phyloP scores from a whole-genome alignment of 2,113 vertebrate species.

The Vicugna pacos region DNA sequence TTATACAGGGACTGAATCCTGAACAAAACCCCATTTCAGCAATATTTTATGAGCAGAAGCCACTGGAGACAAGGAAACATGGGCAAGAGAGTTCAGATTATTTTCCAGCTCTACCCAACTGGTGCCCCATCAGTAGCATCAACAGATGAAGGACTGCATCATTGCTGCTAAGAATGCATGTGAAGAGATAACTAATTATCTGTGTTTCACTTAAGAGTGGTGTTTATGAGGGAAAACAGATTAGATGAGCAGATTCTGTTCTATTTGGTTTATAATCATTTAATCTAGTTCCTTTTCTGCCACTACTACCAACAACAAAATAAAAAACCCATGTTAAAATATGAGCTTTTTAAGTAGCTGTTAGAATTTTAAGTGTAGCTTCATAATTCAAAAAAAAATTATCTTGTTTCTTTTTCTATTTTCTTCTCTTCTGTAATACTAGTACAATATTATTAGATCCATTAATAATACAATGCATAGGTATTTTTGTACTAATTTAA shows the following conservation, averaged over 20 bases:
- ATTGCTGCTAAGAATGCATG: not conserved
- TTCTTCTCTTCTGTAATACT: not conserved
- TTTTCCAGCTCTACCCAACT: not conserved
- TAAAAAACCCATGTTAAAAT: not conserved
- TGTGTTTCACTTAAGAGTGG: not conserved
- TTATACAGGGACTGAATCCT: not conserved
- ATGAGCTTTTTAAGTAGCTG: not conserved
- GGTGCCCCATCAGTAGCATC: not conserved
- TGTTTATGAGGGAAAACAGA: not conserved
- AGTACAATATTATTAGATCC: slow-evolving; percentile 27
- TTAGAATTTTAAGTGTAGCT: not conserved
- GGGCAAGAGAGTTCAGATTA: not conserved
- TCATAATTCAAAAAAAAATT: slow-evolving; percentile 1
- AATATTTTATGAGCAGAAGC: not conserved
- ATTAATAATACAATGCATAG: not conserved
- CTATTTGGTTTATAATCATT: not conserved
- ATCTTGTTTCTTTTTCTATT: not conserved
- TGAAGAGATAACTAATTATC: slow-evolving; percentile 24
- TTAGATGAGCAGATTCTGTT: not conserved
- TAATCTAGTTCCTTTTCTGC: not conserved
- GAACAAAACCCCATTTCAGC: not conserved
- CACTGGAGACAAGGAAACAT: not conserved
- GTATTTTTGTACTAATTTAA: slow-evolving; percentile 38
- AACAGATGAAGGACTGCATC: not conserved
- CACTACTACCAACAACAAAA: not conserved